These are phyloP conservation scores for Ariopsis seemanni DNA, from an alignment of 2,113 vertebrate genomes.

Conservation along the genomic window DNA sequence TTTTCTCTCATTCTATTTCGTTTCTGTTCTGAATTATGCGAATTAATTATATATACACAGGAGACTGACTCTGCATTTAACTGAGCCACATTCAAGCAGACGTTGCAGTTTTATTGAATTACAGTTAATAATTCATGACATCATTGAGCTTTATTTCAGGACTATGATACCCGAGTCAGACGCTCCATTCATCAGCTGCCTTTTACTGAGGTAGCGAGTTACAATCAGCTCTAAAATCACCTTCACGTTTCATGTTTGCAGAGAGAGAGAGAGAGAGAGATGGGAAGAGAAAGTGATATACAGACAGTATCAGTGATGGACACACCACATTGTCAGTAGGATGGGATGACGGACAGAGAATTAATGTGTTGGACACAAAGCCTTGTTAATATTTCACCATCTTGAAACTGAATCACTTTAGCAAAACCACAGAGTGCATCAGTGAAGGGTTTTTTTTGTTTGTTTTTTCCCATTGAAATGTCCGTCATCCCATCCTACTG, in stretches of 20 bases:
- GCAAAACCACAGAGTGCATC: conserved; percentile 4
- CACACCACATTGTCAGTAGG: conserved; percentile 40
- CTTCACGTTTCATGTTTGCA: not conserved
- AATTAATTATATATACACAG: not conserved
- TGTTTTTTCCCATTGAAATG: not conserved
- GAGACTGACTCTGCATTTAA: not conserved
- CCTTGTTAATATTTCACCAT: conserved; percentile 56
- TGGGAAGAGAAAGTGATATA: conserved; percentile 3
- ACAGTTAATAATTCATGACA: conserved; percentile 58
- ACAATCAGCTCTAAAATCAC: conserved; percentile 9
- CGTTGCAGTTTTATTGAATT: conserved; percentile 46
- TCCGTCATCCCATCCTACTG: too few relatives aligned
- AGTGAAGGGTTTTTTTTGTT: not conserved
- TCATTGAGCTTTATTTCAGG: conserved; percentile 56
- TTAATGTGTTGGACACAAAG: conserved; percentile 49
- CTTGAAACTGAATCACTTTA: conserved; percentile 45
- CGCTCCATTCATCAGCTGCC: conserved; percentile 17
- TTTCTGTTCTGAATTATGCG: not conserved
- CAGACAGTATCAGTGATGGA: conserved; percentile 28
- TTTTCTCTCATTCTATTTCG: not conserved
- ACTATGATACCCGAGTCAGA: conserved; percentile 49
- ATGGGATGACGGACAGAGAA: conserved; percentile 38
- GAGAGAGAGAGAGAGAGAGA: not conserved
- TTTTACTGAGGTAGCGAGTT: conserved; percentile 52
- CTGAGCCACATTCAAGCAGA: not conserved